Base-by-base conservation (phyloP, 2,797 vertebrate species). In the Emys orbicularis region DNA sequence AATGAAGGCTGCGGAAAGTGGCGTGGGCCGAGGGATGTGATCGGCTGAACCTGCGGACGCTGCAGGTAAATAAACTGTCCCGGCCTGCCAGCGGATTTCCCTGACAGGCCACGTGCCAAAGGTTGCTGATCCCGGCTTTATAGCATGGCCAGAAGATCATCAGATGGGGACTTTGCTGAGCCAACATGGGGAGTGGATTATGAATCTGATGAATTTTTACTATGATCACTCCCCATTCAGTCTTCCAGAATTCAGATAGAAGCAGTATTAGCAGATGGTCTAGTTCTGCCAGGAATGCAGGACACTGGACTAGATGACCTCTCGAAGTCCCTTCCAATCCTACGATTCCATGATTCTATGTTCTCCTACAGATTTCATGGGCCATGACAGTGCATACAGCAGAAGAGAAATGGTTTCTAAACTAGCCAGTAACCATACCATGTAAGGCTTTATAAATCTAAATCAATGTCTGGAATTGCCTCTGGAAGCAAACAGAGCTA, bases 141-240 rank as follows among this genome's bases (percentile, higher is more conserved):
- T 29, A 96, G 85, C 94, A 81, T 86, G 94, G 54, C 80, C 80
- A 92, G 82, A 95, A 95, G 94, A 95, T 96, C 95, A 94, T 94
- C 94, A 97, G 96, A 95, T 52, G 92, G 86, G 94, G 96, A 95
- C 92, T 83, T 86, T 74, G 72, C 94, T 93, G 92, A 93, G 76
- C 56, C 95, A 92, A 2, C 90, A 95, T 90, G 85, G 88, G 81
- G 94, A 95, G 79, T 77, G 81, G 90, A 87, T 95, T 90, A 96
- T 88, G 72, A 84, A 95, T 95, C 94, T 96, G 91, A 92, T 59
- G 95, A 97, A 94, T 94, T 94, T 93, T 90, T 93, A 93, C 96
- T 97, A 95, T 93, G 96, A 94, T 94, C 90, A 94, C 95, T 96
- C 86, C 76, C 95, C 92, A 94, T 91, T 77, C 92, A 96, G 95